phyloP scores from a whole-genome alignment of 1,140 invertebrate species.

The Luehdorfia chinensis region DNA sequence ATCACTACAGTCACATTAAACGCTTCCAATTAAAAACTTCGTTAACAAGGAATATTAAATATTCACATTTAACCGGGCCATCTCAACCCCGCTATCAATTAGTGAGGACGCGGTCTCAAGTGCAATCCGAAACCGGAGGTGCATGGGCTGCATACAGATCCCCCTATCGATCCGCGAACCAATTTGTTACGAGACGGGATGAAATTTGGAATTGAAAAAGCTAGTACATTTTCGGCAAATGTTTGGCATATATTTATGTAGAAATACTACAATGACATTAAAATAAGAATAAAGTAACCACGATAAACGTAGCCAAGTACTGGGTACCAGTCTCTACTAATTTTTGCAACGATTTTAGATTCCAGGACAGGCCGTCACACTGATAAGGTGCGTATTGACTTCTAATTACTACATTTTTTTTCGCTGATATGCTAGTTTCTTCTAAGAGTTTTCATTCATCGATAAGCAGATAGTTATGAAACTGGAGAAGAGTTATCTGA shows the following conservation, averaged over 20 bases:
- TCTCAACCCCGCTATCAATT: slow-evolving; percentile 16
- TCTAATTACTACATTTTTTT: no score
- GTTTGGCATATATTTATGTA: neutral
- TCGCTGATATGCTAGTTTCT: no score
- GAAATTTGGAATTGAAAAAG: neutral
- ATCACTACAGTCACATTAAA: slow-evolving; percentile 1
- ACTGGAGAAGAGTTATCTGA: no score
- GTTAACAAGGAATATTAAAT: slow-evolving; percentile 15
- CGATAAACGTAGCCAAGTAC: no score
- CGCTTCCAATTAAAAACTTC: slow-evolving; percentile 11
- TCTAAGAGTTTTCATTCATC: no score
- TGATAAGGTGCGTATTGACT: no score
- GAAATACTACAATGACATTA: no score
- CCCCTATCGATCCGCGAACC: slow-evolving; percentile 13
- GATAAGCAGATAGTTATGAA: no score
- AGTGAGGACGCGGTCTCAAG: slow-evolving; percentile 11
- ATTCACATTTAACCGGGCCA: slow-evolving; percentile 14
- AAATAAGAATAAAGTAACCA: no score
- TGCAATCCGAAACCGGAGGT: slow-evolving; percentile 10
- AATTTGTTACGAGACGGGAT: neutral
- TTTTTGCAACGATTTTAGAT: no score
- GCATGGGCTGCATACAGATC: slow-evolving; percentile 12
- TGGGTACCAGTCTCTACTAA: no score
- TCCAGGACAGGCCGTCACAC: no score
- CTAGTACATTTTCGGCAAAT: neutral